A percentile compares a stretch with the other conserved stretches of the same genome.
Evolutionary conservation across 2,888 invertebrate species (phyloP).

Genomic region (Cephus spinipes): DNA sequence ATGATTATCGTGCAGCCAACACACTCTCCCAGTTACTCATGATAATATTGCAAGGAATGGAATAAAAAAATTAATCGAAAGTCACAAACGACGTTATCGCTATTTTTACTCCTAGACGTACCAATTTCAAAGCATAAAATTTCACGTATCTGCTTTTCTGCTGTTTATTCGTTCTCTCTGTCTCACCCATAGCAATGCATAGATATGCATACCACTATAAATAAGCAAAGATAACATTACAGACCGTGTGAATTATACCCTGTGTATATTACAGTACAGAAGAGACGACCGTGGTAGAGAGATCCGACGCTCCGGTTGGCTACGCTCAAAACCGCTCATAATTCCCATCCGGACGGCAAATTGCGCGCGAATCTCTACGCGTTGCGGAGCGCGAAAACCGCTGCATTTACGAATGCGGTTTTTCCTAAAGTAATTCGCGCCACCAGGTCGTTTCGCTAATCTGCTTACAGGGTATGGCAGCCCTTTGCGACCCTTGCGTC

Average conservation of each 20-base stretch:
- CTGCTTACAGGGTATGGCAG: background rate
- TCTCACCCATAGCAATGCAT: background rate
- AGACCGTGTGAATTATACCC: constrained; percentile 44
- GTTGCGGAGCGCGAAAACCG: constrained; percentile 12
- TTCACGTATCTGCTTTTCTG: constrained; percentile 23
- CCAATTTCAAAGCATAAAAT: constrained; percentile 42
- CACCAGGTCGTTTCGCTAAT: background rate
- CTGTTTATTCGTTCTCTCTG: background rate
- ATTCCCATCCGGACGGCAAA: constrained; percentile 36
- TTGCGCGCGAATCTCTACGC: constrained; percentile 35
- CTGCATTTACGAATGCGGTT: constrained; percentile 4
- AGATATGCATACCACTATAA: constrained; percentile 30
- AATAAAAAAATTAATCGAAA: constrained; percentile 22
- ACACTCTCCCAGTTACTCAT: background rate
- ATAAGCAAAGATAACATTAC: constrained; percentile 51
- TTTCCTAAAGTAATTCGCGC: constrained; percentile 9
- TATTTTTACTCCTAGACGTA: constrained; percentile 29
- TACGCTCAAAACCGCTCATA: constrained; percentile 41
- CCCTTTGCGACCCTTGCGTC: background rate
- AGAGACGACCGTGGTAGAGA: constrained; percentile 24
- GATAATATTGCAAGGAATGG: background rate
- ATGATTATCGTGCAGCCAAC: background rate
- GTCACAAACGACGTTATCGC: constrained; percentile 28
- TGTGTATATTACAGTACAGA: constrained; percentile 40
- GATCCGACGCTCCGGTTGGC: constrained; percentile 28